A percentile compares a stretch with the other conserved stretches of the same genome.
phyloP scores from a whole-genome alignment of 1,140 invertebrate species.

The Protaetia brevitarsis region DNA sequence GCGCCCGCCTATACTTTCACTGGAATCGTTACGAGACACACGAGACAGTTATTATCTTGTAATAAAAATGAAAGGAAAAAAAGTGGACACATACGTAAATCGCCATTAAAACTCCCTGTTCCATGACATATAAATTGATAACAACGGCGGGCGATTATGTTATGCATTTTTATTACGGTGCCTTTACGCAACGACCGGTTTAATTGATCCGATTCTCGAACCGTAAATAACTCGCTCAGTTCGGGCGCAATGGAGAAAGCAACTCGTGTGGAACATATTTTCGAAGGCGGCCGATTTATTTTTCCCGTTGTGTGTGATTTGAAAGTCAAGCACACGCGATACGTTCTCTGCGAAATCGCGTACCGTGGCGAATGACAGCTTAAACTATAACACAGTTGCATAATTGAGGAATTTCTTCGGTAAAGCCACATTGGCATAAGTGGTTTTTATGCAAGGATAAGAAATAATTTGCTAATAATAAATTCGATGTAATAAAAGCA shows the following conservation, averaged over 20 bases:
- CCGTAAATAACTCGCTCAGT: not conserved
- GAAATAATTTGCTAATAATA: too few relatives aligned
- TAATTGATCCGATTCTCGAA: slow-evolving; percentile 7
- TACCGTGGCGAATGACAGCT: too few relatives aligned
- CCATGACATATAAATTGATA: slow-evolving; percentile 1
- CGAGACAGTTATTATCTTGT: slow-evolving; percentile 5
- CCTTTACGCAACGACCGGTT: slow-evolving; percentile 1
- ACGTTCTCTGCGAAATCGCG: too few relatives aligned
- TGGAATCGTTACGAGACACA: not conserved
- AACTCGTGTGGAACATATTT: not conserved
- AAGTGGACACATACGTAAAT: not conserved
- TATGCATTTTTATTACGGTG: not conserved
- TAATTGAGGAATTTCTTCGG: too few relatives aligned
- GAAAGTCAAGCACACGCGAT: not conserved
- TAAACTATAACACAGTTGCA: too few relatives aligned
- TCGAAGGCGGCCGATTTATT: not conserved
- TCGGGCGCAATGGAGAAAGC: slow-evolving; percentile 1
- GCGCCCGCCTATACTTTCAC: not conserved
- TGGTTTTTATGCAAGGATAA: too few relatives aligned
- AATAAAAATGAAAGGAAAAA: slow-evolving; percentile 14
- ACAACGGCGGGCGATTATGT: not conserved
- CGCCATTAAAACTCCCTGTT: not conserved
- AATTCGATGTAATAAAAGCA: too few relatives aligned
- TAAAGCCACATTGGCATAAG: too few relatives aligned
- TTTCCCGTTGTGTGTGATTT: not conserved